These are phyloP conservation scores for Ptilonorhynchus violaceus DNA, from an alignment of 2,113 vertebrate genomes.

Conservation along the genomic window DNA sequence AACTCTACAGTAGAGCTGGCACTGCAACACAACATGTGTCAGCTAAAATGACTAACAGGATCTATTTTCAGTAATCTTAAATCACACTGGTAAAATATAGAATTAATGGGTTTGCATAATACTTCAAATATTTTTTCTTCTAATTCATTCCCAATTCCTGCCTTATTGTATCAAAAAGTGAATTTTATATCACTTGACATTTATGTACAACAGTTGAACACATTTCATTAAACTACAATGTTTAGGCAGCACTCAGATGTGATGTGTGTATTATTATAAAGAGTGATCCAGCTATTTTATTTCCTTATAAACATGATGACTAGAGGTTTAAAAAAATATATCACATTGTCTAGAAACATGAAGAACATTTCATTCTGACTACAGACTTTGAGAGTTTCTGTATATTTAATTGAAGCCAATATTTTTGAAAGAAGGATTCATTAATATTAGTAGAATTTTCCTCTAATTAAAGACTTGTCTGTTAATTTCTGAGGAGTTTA, in stretches of 20 bases:
- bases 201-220: slow-evolving; percentile 49
- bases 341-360: background rate
- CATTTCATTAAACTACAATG: slow-evolving; percentile 58
- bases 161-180: slow-evolving; percentile 56
- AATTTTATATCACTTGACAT: slow-evolving; percentile 66
- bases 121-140: slow-evolving; percentile 54
- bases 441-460: background rate
- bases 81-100: slow-evolving; percentile 62
- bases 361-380: background rate
- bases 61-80: slow-evolving; percentile 71
- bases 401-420: background rate
- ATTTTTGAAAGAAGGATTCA: background rate
- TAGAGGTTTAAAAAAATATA: slow-evolving; percentile 29
- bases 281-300: slow-evolving; percentile 55
- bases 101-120: slow-evolving; percentile 67
- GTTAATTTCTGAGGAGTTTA: background rate
- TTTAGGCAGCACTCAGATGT: slow-evolving; percentile 43
- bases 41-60: slow-evolving; percentile 61
- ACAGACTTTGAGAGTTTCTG: background rate
- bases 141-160: slow-evolving; percentile 43
- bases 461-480: background rate
- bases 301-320: slow-evolving; percentile 29
- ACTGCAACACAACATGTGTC: slow-evolving; percentile 51
- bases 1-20: slow-evolving; percentile 55
- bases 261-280: slow-evolving; percentile 52